phyloP scores from a whole-genome alignment of 1,140 invertebrate species.

The Temnothorax longispinosus region DNA sequence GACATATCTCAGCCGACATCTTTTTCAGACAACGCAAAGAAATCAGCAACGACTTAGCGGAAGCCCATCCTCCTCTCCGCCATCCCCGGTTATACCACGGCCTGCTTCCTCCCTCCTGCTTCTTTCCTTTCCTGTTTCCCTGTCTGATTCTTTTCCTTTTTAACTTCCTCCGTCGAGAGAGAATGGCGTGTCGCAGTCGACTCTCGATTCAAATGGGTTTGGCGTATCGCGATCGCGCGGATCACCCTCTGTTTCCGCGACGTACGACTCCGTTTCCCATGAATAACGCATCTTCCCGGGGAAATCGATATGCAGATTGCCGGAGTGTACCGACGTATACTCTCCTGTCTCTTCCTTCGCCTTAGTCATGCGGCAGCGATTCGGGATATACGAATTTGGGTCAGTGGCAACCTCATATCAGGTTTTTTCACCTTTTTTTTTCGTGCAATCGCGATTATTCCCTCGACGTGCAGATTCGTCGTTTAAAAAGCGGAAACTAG shows the following conservation, averaged over 20 bases:
- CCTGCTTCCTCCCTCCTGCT: not conserved
- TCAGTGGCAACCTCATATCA: conserved; percentile 62
- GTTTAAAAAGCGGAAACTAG: conserved; percentile 24
- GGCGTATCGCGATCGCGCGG: conserved; percentile 71
- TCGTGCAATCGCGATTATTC: not conserved
- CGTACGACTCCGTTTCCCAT: conserved; percentile 70
- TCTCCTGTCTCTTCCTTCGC: not conserved
- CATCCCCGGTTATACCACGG: not conserved
- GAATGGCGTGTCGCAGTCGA: conserved; percentile 62
- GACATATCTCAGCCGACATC: conserved; percentile 57
- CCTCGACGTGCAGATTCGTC: not conserved
- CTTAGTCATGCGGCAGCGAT: conserved; percentile 26
- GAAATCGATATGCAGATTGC: conserved; percentile 77
- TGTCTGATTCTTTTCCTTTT: conserved; percentile 50
- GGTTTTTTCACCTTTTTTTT: not conserved
- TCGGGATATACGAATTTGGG: conserved; percentile 60
- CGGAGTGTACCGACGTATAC: conserved; percentile 60
- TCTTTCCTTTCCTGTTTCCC: not conserved
- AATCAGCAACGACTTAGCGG: conserved; percentile 54
- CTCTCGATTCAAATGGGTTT: conserved; percentile 71
- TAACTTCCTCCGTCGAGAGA: conserved; percentile 20
- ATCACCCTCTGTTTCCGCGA: conserved; percentile 72
- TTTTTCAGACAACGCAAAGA: conserved; percentile 49
- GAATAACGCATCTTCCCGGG: conserved; percentile 74
- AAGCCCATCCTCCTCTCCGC: not conserved